Percentiles rank a stretch among this genome's conserved stretches.
phyloP scores from a whole-genome alignment of 2,113 vertebrate genomes.

The Pyxicephalus adspersus region DNA sequence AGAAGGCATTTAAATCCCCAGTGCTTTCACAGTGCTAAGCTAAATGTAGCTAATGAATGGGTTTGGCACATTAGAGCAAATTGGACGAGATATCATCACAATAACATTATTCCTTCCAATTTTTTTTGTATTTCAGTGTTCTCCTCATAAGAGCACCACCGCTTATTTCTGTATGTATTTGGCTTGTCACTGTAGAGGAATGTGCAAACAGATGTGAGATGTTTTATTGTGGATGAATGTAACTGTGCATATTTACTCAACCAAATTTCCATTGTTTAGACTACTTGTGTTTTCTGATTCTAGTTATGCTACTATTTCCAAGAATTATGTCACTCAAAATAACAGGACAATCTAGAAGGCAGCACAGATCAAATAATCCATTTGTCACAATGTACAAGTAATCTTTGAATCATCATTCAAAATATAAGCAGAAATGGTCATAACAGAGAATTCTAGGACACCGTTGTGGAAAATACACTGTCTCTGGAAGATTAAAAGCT shows the following conservation, averaged over 20 bases:
- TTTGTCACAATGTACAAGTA: no score
- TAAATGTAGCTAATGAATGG: constrained; percentile 30
- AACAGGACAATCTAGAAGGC: no score
- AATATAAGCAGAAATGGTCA: no score
- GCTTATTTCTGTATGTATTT: background rate
- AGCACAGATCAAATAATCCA: no score
- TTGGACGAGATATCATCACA: constrained; percentile 16
- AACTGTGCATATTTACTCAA: background rate
- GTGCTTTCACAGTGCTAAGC: constrained; percentile 12
- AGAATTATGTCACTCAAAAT: no score
- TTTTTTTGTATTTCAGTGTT: background rate
- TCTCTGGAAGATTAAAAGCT: no score
- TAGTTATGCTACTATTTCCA: background rate
- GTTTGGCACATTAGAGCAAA: constrained; percentile 37
- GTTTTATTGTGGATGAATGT: constrained; percentile 14
- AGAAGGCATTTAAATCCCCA: constrained; percentile 48
- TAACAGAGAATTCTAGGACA: no score
- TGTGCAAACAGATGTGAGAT: constrained; percentile 21
- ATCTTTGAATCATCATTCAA: no score
- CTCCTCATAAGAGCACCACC: background rate
- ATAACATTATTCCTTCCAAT: constrained; percentile 18
- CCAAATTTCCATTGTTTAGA: constrained; percentile 38
- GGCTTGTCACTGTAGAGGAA: constrained; percentile 6
- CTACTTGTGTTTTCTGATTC: constrained; percentile 40
- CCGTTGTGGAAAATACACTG: no score